Evolutionary conservation across 2,797 vertebrate species (phyloP).

Genomic region (Oryzias dopingdopingensis): DNA sequence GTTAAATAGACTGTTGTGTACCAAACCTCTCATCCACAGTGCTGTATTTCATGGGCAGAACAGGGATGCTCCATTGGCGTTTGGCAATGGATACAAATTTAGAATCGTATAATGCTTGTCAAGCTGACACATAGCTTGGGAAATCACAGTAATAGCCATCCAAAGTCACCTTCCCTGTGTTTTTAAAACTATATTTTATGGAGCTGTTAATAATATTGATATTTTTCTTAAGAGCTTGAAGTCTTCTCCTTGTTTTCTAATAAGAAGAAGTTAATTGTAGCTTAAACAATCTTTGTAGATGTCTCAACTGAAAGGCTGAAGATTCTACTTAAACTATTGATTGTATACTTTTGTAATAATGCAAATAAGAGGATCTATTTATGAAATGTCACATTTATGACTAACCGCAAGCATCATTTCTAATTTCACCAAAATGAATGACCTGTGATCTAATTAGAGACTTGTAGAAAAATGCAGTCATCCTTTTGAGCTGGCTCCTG

Average conservation of each 20-base stretch:
- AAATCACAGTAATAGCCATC: constrained; percentile 54
- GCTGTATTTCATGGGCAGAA: constrained; percentile 5
- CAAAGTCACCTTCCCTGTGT: constrained; percentile 60
- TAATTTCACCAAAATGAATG: too few species aligned
- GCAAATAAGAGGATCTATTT: neutral
- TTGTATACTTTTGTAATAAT: neutral
- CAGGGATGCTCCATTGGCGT: constrained; percentile 25
- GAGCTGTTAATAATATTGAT: constrained; percentile 27
- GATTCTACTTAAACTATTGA: neutral
- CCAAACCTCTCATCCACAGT: constrained; percentile 3
- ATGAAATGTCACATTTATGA: too few species aligned
- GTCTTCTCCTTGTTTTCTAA: neutral
- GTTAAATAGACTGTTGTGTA: constrained; percentile 3
- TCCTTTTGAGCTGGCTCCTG: constrained; percentile 31
- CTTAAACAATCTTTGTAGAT: constrained; percentile 1
- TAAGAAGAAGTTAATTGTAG: neutral
- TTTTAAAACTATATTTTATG: constrained; percentile 37
- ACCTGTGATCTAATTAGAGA: constrained; percentile 33
- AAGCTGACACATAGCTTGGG: constrained; percentile 42
- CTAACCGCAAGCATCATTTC: too few species aligned
- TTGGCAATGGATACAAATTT: constrained; percentile 32
- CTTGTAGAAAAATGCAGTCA: constrained; percentile 29
- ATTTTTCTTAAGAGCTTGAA: neutral
- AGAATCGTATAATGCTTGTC: constrained; percentile 40
- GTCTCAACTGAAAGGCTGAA: neutral